Evolutionary conservation across 2,797 vertebrate genomes (phyloP), one percentile per base, ranked within the genome.

Genomic region (Pangasius macronema): DNA sequence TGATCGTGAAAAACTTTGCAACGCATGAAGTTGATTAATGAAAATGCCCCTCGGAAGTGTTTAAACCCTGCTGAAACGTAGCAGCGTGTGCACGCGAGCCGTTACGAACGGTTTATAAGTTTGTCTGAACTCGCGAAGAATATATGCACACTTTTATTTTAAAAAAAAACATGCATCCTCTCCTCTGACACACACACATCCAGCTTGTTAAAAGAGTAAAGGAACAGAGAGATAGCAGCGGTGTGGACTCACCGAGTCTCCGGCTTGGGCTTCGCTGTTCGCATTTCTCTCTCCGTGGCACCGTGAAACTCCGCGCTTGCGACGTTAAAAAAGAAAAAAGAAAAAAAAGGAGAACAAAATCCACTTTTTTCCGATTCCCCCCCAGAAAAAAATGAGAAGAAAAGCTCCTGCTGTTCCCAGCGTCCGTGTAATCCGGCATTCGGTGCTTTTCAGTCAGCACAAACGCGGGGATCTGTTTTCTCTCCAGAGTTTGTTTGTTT

Each of bases 231-330:
- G 42, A 55, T 8, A 46, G 22, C 39, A 18, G 42, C 39, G 1
- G 3, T n/a, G 1, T 76, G 75, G 87, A 95, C 95, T 95, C 93
- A 96, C 95, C 93, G 94, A 93, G 92, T 93, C 94, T 94, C 93
- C 89, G 92, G 91, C 22, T 51, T 8, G 55, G 92, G 93, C 94
- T 63, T 93, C 92, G 92, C 92, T 91, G 91, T 94, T 90, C 88
- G 94, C 95, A 96, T 96, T 91, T 93, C 95, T 95, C 92, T 93
- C 90, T 91, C 11, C 83, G 65, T 33, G 67, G 85, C 75, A 77
- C 82, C 84, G 90, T 82, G 88, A 83, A 90, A 89, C 81, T 91
- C 42, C 93, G 81, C 91, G 91, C 88, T 91, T 89, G 93, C 92
- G 94, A 91, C 93, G 33, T 42, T 36, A 49, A 51, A 14, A 59